These are phyloP conservation scores for Andrena chrysosceles DNA, from an alignment of 2,888 invertebrate species.

Conservation along the genomic window DNA sequence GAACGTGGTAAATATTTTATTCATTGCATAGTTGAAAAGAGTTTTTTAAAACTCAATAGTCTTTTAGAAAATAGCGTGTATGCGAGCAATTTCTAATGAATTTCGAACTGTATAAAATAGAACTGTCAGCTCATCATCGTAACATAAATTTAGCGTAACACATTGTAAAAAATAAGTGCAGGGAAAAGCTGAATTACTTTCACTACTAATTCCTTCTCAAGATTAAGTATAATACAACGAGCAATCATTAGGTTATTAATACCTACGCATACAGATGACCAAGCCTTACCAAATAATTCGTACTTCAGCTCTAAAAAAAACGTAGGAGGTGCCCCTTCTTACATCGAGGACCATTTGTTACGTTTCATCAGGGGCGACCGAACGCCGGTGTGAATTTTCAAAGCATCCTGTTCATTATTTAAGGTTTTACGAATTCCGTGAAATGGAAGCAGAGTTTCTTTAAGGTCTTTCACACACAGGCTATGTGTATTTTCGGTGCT, in stretches of 20 bases:
- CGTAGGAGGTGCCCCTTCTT: constrained; percentile 6
- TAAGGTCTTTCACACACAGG: constrained; percentile 56
- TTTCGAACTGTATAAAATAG: too few relatives aligned
- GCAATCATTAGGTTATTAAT: not conserved
- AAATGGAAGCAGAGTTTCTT: constrained; percentile 58
- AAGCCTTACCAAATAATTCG: not conserved
- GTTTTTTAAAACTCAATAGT: too few relatives aligned
- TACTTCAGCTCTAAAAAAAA: not conserved
- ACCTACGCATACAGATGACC: not conserved
- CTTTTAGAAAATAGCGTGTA: too few relatives aligned
- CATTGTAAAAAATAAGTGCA: too few relatives aligned
- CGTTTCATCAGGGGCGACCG: constrained; percentile 24
- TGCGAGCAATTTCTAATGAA: too few relatives aligned
- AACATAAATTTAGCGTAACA: too few relatives aligned
- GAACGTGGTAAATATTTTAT: too few relatives aligned
- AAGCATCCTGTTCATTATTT: constrained; percentile 43
- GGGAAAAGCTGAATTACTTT: too few relatives aligned
- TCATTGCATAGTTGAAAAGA: too few relatives aligned
- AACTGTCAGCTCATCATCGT: too few relatives aligned
- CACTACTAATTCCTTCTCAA: too few relatives aligned
- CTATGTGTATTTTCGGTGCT: constrained; percentile 63
- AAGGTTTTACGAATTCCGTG: constrained; percentile 57
- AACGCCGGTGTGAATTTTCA: constrained; percentile 42
- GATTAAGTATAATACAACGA: too few relatives aligned
- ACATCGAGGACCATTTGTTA: constrained; percentile 19